These are phyloP conservation scores for Rhinoptilus africanus DNA, from an alignment of 2,113 vertebrate genomes.

Conservation along the genomic window DNA sequence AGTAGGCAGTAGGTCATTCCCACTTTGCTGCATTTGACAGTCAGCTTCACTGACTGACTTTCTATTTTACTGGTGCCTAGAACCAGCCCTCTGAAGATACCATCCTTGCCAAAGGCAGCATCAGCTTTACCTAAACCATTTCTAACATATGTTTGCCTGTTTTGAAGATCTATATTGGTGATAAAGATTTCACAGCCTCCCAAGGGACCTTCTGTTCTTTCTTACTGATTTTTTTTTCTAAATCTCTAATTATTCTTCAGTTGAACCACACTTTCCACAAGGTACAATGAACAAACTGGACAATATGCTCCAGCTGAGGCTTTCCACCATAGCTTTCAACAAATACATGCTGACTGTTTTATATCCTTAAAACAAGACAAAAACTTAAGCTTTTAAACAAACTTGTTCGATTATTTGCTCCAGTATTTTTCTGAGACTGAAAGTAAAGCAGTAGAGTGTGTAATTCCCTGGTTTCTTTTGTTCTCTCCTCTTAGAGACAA, in stretches of 20 bases:
- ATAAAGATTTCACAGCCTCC: constrained; percentile 71
- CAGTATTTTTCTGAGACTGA: not conserved
- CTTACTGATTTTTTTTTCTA: constrained; percentile 59
- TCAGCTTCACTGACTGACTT: constrained; percentile 23
- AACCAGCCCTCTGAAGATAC: constrained; percentile 55
- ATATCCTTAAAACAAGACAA: not conserved
- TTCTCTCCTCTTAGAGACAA: constrained; percentile 2
- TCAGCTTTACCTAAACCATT: constrained; percentile 69
- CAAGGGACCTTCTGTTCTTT: constrained; percentile 67
- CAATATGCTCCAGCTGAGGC: constrained; percentile 14
- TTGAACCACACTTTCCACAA: constrained; percentile 62
- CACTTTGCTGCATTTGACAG: not conserved
- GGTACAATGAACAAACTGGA: constrained; percentile 50
- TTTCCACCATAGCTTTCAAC: not conserved
- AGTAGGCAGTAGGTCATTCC: constrained; percentile 4
- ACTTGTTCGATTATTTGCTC: not conserved
- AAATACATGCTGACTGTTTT: not conserved
- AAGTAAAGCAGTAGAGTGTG: not conserved
- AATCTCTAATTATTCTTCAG: constrained; percentile 68
- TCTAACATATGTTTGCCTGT: constrained; percentile 69
- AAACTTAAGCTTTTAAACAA: not conserved
- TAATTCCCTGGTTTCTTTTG: constrained; percentile 6
- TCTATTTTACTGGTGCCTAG: constrained; percentile 37
- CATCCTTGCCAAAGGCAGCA: constrained; percentile 67
- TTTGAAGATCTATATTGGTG: constrained; percentile 71